Evolutionary conservation across 2,113 vertebrate species (phyloP).

Genomic region (Numida meleagris): DNA sequence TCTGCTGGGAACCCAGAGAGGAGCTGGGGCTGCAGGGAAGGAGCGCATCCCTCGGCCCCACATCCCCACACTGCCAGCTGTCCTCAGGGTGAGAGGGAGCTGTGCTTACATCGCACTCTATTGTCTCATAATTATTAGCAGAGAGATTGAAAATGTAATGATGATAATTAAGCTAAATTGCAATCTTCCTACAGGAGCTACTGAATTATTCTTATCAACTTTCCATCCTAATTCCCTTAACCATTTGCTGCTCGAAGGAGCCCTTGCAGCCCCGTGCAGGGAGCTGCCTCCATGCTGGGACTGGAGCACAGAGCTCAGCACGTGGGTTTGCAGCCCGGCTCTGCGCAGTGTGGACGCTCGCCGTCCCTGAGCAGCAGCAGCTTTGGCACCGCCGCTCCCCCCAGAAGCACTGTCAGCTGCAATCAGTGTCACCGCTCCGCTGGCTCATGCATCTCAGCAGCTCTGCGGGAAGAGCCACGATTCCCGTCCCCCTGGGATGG

Average conservation of each 20-base stretch:
- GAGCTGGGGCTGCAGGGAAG: not conserved
- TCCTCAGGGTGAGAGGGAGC: not conserved
- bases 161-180: constrained; percentile 39
- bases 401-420: constrained; percentile 23
- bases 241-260: not conserved
- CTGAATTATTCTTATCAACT: constrained; percentile 38
- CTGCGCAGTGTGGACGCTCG: not conserved
- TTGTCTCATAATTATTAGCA: constrained; percentile 27
- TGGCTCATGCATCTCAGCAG: constrained; percentile 5
- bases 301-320: not conserved
- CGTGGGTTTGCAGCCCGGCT: not conserved
- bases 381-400: not conserved
- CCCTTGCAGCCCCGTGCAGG: not conserved
- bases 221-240: constrained; percentile 34
- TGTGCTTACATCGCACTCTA: constrained; percentile 3
- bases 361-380: not conserved
- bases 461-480: accelerated
- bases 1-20: not conserved
- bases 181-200: constrained; percentile 44
- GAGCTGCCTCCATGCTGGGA: not conserved
- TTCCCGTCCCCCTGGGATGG: not conserved
- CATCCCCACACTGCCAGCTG: accelerated
- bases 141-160: constrained; percentile 53
- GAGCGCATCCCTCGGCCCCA: too few species aligned
- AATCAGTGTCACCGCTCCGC: constrained; percentile 48